Percentiles rank a stretch among this genome's conserved stretches.
Evolutionary conservation across 2,797 vertebrate genomes (phyloP).

Genomic region (Chelidonichthys spinosus): DNA sequence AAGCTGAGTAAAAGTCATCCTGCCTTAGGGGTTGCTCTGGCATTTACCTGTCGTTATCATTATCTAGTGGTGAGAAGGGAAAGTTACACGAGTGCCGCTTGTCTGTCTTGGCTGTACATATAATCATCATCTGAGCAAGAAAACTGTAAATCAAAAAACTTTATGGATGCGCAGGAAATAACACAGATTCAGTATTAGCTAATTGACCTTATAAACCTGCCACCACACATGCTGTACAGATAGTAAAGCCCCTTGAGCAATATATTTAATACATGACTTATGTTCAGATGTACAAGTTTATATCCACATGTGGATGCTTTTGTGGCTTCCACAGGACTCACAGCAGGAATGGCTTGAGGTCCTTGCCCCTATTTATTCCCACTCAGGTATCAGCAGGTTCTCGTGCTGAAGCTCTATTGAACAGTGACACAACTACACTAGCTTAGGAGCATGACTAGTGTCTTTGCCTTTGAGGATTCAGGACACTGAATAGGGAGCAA

Average conservation of each 20-base stretch:
- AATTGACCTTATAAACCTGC: too few relatives aligned
- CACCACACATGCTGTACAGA: too few relatives aligned
- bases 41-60: too few relatives aligned
- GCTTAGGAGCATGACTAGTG: background rate
- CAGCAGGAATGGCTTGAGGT: conserved; percentile 16
- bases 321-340: background rate
- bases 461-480: conserved; percentile 11
- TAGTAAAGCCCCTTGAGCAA: background rate
- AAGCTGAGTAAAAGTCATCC: too few relatives aligned
- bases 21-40: too few relatives aligned
- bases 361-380: conserved; percentile 7
- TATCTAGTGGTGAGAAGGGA: too few relatives aligned
- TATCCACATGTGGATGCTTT: background rate
- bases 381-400: conserved; percentile 29
- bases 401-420: conserved; percentile 30
- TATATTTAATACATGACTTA: background rate
- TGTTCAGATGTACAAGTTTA: background rate
- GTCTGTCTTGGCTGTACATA: too few relatives aligned
- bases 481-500: background rate
- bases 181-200: too few relatives aligned
- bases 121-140: too few relatives aligned
- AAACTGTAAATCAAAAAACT: too few relatives aligned
- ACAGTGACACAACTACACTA: conserved; percentile 4
- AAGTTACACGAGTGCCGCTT: too few relatives aligned
- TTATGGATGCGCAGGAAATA: too few relatives aligned